Percentiles rank a stretch among this genome's conserved stretches.
phyloP scores from a whole-genome alignment of 2,113 vertebrate species.

The Cichladusa arquata region DNA sequence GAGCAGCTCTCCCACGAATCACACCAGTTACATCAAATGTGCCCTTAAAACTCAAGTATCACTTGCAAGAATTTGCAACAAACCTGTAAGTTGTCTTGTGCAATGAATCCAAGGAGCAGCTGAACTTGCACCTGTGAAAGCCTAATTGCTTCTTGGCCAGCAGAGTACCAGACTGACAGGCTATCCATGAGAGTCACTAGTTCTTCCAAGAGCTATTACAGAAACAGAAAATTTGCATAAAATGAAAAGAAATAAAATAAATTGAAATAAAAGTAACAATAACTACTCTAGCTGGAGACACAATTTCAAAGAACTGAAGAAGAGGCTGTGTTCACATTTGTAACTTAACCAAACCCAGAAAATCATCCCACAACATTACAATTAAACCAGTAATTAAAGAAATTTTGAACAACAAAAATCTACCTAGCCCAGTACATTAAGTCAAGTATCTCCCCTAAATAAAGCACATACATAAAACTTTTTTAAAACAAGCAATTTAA shows the following conservation, averaged over 20 bases:
- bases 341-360: not conserved
- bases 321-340: not conserved
- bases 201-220: constrained; percentile 84
- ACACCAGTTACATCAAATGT: not conserved
- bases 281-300: not conserved
- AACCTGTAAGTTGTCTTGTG: constrained; percentile 90
- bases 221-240: not conserved
- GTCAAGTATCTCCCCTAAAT: not conserved
- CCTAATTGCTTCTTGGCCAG: constrained; percentile 81
- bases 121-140: constrained; percentile 91
- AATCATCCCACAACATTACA: not conserved
- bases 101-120: constrained; percentile 94
- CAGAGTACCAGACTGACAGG: constrained; percentile 89
- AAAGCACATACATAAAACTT: not conserved
- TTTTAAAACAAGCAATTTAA: not conserved
- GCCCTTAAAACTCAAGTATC: not conserved
- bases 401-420: not conserved
- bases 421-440: not conserved
- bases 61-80: constrained; percentile 11
- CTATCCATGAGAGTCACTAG: constrained; percentile 89
- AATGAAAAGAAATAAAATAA: not conserved
- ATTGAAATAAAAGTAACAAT: not conserved
- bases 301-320: not conserved
- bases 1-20: not conserved
- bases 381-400: not conserved